A percentile compares a stretch with the other conserved stretches of the same genome.
Evolutionary conservation across 2,113 vertebrate genomes (phyloP).

Genomic region (Nettapus auritus): DNA sequence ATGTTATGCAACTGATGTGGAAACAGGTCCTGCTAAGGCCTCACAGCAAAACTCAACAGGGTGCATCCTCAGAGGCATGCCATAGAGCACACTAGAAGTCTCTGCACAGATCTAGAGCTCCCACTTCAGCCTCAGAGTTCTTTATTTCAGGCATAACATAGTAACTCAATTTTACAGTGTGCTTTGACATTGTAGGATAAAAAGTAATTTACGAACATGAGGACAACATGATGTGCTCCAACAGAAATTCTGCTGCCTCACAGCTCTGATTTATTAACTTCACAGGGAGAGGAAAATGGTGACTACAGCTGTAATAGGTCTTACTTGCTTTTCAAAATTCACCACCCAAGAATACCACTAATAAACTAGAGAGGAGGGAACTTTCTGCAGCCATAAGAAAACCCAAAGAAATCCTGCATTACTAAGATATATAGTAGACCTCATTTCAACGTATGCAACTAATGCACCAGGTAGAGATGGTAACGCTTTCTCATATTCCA

Average conservation of each 20-base stretch:
- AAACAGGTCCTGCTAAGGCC: not conserved
- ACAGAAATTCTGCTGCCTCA: not conserved
- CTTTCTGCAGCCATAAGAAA: not conserved
- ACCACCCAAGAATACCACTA: not conserved
- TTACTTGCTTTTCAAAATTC: not conserved
- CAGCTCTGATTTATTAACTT: not conserved
- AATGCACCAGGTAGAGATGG: not conserved
- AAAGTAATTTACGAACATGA: slow-evolving; percentile 4
- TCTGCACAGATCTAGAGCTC: not conserved
- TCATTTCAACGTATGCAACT: fast-evolving
- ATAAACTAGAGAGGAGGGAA: not conserved
- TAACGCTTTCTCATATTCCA: not conserved
- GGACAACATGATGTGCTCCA: not conserved
- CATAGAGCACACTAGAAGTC: not conserved
- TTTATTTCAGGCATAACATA: not conserved
- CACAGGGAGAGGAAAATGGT: not conserved
- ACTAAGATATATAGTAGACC: not conserved
- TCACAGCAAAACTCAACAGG: not conserved
- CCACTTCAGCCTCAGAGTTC: not conserved
- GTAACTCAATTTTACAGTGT: slow-evolving; percentile 21
- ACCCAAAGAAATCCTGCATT: not conserved
- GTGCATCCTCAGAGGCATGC: not conserved
- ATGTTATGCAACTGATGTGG: not conserved
- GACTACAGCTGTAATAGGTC: not conserved
- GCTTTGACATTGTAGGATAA: not conserved